phyloP scores from a whole-genome alignment of 2,888 invertebrate species.

The Drosophila hawaiiensis region DNA sequence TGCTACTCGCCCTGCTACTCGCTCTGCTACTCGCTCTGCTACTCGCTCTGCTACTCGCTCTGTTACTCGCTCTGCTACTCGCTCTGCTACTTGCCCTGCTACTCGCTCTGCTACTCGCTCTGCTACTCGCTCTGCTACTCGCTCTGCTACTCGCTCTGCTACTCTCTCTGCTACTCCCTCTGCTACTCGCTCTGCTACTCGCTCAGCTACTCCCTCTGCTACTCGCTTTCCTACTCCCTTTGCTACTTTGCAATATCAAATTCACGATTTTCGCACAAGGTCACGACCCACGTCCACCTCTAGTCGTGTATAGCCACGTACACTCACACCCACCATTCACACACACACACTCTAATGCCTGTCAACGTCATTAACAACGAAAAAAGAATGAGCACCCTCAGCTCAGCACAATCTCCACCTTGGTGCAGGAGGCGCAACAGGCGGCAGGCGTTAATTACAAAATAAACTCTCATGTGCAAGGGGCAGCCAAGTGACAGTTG shows the following conservation, averaged over 20 bases:
- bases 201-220: background rate
- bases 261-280: conserved; percentile 1
- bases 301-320: conserved; percentile 19
- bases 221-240: background rate
- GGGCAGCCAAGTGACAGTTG: conserved; percentile 31
- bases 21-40: background rate
- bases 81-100: background rate
- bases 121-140: background rate
- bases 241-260: background rate
- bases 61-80: background rate
- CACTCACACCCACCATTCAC: background rate
- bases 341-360: conserved; percentile 20
- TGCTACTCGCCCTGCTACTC: background rate
- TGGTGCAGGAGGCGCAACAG: conserved; percentile 76
- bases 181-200: background rate
- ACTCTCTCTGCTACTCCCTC: background rate
- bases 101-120: background rate
- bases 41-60: background rate
- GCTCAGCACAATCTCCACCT: conserved; percentile 6
- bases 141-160: background rate
- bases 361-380: conserved; percentile 76
- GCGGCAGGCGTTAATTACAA: conserved; percentile 85
- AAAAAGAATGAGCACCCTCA: conserved; percentile 47
- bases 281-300: conserved; percentile 21
- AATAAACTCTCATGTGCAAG: conserved; percentile 83